A percentile compares a stretch with the other conserved stretches of the same genome.
These are phyloP conservation scores for Callaeas wilsoni DNA, from an alignment of 2,113 vertebrate genomes.

Conservation along the genomic window DNA sequence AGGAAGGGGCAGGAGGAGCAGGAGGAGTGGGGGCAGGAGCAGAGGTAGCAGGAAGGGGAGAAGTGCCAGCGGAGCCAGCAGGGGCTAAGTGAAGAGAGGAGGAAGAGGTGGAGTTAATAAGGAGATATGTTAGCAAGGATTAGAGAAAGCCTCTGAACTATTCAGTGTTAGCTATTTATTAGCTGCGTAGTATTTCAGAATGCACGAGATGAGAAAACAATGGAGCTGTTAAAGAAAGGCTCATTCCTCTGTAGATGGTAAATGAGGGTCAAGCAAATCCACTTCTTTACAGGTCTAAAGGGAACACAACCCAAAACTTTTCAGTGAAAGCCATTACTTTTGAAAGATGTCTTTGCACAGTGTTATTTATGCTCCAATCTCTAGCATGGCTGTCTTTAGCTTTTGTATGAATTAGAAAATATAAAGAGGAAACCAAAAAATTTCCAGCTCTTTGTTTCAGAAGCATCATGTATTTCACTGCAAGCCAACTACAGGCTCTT, in stretches of 20 bases:
- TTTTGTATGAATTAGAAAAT: not conserved
- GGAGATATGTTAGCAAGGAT: constrained; percentile 71
- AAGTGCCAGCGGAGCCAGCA: constrained; percentile 79
- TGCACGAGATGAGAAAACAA: constrained; percentile 1
- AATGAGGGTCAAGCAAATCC: constrained; percentile 25
- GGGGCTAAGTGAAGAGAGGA: constrained; percentile 76
- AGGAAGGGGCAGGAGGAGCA: constrained; percentile 73
- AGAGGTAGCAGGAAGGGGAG: constrained; percentile 79
- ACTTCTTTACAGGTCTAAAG: constrained; percentile 8
- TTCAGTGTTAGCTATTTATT: constrained; percentile 59
- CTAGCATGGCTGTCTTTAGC: not conserved
- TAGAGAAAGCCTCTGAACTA: constrained; percentile 61
- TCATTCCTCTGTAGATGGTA: constrained; percentile 1
- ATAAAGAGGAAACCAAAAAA: not conserved
- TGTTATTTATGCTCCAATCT: not conserved
- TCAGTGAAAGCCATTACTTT: constrained; percentile 21
- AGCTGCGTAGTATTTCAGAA: constrained; percentile 40
- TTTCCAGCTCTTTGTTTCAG: not conserved
- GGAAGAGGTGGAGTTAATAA: constrained; percentile 74
- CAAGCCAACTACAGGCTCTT: not conserved
- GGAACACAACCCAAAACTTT: not conserved
- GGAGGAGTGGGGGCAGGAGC: constrained; percentile 73
- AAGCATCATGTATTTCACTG: not conserved
- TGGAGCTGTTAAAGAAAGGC: constrained; percentile 25
- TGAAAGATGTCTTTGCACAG: not conserved